Base-by-base conservation (phyloP, 2,113 vertebrate genomes). In the Sisor rabdophorus region DNA sequence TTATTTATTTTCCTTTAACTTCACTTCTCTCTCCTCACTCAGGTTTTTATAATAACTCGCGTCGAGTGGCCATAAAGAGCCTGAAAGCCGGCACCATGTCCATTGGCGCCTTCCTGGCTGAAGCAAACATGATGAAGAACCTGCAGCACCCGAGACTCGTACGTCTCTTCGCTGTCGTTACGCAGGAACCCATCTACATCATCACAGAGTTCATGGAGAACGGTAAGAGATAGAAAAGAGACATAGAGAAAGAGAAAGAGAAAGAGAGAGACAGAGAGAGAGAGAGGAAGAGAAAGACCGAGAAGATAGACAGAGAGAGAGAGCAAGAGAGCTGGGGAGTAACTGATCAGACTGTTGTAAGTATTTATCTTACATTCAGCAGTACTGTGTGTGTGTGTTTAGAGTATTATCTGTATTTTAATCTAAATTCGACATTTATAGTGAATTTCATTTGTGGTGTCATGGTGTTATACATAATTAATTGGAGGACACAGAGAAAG, bases 121-220 rank as follows among this genome's bases (percentile, higher is more conserved):
- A 99, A 79, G 97, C 97, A 81, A 98, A 99, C 89, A 93, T 98
- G 82, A 99, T 99, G 97, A 99, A 99, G 89, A 92, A 93, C 85
- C 86, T 99, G 85, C 96, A 95, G 81, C 97, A 98, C 83, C 71
- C 83, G 0, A 87, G 92, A 63, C 91, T 99, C 28, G 97, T 99
- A 65, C 91, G 95, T 60, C 94, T 99, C 9, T 95, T 98, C 0
- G 96, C 97, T 0, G 96, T 99, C 81, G 97, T 99, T 52, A 99
- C 96, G 0, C 92, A 96, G 87, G 95, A 98, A 84, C 97, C 97
- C 59, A 98, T 99, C 85, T 97, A 89, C 83, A 99, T 99, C 83
- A 93, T 99, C 88, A 99, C 97, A 0, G 97, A 99, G 84, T 99
- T 92, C 89, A 98, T 99, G 97, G 96, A 96, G 87, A 98, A 98